A percentile compares a stretch with the other conserved stretches of the same genome.
Evolutionary conservation across 2,888 invertebrate species (phyloP).

Genomic region (Apodemia zela): DNA sequence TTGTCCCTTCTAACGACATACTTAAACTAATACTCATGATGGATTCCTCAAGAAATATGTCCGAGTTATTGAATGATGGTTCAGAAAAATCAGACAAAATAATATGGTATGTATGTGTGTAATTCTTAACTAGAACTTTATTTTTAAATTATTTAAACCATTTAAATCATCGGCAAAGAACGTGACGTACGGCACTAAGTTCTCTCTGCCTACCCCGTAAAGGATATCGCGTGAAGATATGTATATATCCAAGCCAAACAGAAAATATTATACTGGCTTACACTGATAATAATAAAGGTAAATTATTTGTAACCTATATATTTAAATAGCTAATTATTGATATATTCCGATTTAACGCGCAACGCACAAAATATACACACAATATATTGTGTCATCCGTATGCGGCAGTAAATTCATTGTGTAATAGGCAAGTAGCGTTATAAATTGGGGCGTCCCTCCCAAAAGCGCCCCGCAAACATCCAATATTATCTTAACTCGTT

Average conservation of each 20-base stretch:
- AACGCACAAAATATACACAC: constrained; percentile 62
- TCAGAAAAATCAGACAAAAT: neutral
- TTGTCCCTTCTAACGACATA: neutral
- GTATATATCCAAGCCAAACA: too few relatives aligned
- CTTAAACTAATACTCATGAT: neutral
- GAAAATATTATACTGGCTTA: too few relatives aligned
- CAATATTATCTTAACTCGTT: constrained; percentile 51
- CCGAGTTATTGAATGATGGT: neutral
- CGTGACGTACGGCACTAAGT: too few relatives aligned
- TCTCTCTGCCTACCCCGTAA: too few relatives aligned
- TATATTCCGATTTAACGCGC: constrained; percentile 38
- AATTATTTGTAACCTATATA: neutral
- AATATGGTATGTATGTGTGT: too few relatives aligned
- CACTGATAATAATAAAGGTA: too few relatives aligned
- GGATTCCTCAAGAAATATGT: neutral
- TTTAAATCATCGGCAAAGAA: too few relatives aligned
- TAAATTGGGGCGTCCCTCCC: constrained; percentile 75
- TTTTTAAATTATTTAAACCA: too few relatives aligned
- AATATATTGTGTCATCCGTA: constrained; percentile 66
- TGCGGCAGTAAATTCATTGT: constrained; percentile 75
- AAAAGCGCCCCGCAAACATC: constrained; percentile 66
- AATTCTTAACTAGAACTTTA: too few relatives aligned
- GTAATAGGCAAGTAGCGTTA: constrained; percentile 65
- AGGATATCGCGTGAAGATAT: too few relatives aligned
- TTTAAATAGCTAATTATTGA: constrained; percentile 37